Percentiles rank a stretch among this genome's conserved stretches.
phyloP scores from a whole-genome alignment of 2,888 invertebrate species.

The Erpobdella octoculata region DNA sequence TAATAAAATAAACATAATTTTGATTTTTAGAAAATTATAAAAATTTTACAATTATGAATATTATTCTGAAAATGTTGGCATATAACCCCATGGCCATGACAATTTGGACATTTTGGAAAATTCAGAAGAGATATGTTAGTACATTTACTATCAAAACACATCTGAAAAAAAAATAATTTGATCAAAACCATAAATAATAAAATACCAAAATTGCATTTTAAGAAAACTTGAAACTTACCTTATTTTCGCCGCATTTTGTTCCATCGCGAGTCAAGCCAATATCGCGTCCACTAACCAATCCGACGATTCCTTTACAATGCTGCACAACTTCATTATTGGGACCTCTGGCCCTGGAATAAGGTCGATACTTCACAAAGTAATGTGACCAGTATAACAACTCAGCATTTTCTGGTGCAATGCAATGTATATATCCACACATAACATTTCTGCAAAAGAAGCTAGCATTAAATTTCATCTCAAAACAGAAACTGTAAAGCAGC shows the following conservation, averaged over 20 bases:
- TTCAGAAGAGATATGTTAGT: background rate
- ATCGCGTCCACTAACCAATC: too few relatives aligned
- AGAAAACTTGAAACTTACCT: background rate
- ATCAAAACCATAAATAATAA: background rate
- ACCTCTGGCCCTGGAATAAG: too few relatives aligned
- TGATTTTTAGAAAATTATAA: background rate
- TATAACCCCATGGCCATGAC: background rate
- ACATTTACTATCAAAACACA: background rate
- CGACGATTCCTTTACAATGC: too few relatives aligned
- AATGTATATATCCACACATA: constrained; percentile 16
- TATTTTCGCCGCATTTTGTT: background rate
- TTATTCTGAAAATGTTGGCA: background rate
- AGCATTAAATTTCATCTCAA: too few relatives aligned
- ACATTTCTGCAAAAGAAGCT: constrained; percentile 5
- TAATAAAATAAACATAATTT: background rate
- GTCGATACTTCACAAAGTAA: too few relatives aligned
- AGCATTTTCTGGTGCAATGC: too few relatives aligned
- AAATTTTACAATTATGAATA: background rate
- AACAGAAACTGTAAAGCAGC: too few relatives aligned
- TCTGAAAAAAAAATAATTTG: background rate
- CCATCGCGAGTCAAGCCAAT: constrained; percentile 14
- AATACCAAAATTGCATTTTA: background rate
- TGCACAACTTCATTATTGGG: too few relatives aligned
- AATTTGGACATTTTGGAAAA: background rate
- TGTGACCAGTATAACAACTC: too few relatives aligned